Conservation (phyloP, 2,797 vertebrate species). For the Florisuga fusca region DNA sequence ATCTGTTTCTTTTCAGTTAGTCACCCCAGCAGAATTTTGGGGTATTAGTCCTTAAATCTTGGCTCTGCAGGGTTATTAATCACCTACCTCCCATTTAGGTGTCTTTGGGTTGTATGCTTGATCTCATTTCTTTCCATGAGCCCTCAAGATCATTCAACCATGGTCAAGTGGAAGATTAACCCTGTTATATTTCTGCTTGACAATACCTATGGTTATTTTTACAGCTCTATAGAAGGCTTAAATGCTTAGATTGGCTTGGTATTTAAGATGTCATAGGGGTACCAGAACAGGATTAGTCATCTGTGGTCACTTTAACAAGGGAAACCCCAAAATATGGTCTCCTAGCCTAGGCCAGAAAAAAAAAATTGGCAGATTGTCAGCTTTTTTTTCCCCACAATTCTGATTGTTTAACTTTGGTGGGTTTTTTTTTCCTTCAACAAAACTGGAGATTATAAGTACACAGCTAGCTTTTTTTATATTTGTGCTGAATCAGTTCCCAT, state of each 20-base stretch:
- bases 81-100: neutral
- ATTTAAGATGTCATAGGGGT: neutral
- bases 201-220: neutral
- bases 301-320: neutral
- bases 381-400: neutral
- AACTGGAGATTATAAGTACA: neutral
- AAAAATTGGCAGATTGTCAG: neutral
- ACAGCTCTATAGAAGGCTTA: neutral
- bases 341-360: neutral
- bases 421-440: neutral
- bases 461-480: neutral
- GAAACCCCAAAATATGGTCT: neutral
- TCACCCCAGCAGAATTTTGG: neutral
- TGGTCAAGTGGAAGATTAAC: neutral
- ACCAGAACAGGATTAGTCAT: neutral
- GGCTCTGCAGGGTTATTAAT: neutral
- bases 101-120: neutral
- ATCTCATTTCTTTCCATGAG: neutral
- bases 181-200: neutral
- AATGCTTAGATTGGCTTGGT: neutral
- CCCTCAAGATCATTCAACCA: neutral
- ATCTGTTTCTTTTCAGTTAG: neutral
- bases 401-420: neutral
- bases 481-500: neutral
- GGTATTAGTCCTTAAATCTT: neutral